Percentiles rank a stretch among this genome's conserved stretches.
Conservation (phyloP, 2,113 vertebrate genomes). For the Salminus brasiliensis region DNA sequence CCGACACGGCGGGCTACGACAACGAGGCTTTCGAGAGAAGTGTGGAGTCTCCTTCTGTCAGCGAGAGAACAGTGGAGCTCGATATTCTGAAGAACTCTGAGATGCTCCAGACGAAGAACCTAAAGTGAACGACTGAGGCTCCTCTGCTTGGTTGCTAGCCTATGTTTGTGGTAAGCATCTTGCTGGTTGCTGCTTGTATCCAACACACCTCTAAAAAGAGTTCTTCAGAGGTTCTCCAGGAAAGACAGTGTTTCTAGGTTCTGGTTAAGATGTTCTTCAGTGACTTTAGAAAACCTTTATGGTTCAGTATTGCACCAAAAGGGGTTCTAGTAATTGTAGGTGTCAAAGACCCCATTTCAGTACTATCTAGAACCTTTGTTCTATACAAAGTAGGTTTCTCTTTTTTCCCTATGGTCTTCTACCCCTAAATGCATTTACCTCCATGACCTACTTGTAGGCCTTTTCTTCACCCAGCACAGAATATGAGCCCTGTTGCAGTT, state of each 20-base stretch:
- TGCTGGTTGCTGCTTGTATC: background rate
- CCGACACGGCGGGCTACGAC: conserved; percentile 45
- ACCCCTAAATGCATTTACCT: background rate
- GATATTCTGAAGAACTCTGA: conserved; percentile 56
- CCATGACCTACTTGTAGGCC: background rate
- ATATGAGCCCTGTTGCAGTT: no score
- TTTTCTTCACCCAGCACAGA: background rate
- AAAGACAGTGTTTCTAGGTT: no score
- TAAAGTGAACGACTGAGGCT: conserved; percentile 57
- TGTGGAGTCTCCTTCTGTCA: conserved; percentile 27
- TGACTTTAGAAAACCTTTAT: no score
- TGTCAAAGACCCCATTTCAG: no score
- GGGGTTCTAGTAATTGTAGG: no score
- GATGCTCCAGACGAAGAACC: conserved; percentile 37
- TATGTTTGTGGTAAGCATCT: background rate
- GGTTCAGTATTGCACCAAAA: no score
- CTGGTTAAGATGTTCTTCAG: no score
- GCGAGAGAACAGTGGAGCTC: conserved; percentile 64
- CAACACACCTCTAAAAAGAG: no score
- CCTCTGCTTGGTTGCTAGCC: conserved; percentile 54
- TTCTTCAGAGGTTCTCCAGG: no score
- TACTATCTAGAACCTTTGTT: no score
- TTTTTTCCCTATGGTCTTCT: background rate
- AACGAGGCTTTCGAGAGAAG: conserved; percentile 67
- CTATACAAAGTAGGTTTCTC: no score